phyloP scores from a whole-genome alignment of 2,113 vertebrate species.

The Labrus mixtus region DNA sequence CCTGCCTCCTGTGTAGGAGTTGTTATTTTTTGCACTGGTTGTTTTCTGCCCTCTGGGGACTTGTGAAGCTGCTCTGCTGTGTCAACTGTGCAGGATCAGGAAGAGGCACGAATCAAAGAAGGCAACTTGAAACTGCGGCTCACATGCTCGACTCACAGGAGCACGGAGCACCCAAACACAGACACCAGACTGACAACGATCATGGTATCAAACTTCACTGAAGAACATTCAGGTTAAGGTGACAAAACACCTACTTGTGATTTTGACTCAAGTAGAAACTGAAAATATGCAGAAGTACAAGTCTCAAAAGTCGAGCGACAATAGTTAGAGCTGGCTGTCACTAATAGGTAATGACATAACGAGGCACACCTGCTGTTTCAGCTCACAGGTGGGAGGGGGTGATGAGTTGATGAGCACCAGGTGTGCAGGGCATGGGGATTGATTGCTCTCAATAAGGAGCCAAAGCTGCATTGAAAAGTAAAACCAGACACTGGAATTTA shows the following conservation, averaged over 20 bases:
- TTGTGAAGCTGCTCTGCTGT: slow-evolving; percentile 11
- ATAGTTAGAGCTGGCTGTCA: neutral
- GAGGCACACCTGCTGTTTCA: slow-evolving; percentile 6
- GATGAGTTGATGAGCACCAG: slow-evolving; percentile 8
- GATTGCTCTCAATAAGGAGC: too few relatives aligned
- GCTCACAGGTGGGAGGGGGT: neutral
- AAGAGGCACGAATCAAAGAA: slow-evolving; percentile 10
- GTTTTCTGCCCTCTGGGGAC: slow-evolving; percentile 13
- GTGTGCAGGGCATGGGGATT: neutral
- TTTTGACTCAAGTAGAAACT: neutral
- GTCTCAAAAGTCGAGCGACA: neutral
- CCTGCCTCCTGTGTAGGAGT: too few relatives aligned
- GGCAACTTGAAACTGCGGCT: neutral
- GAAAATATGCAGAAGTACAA: neutral
- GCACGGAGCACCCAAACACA: neutral
- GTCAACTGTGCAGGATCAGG: slow-evolving; percentile 11
- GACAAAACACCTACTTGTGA: neutral
- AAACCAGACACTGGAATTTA: too few relatives aligned
- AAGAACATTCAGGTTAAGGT: neutral
- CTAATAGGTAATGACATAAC: neutral
- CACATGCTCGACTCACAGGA: neutral
- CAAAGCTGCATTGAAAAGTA: too few relatives aligned
- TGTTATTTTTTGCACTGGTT: neutral
- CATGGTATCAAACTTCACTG: neutral
- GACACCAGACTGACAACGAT: neutral